Conservation (phyloP, 2,888 invertebrate genomes). For the Drosophila demipolita region DNA sequence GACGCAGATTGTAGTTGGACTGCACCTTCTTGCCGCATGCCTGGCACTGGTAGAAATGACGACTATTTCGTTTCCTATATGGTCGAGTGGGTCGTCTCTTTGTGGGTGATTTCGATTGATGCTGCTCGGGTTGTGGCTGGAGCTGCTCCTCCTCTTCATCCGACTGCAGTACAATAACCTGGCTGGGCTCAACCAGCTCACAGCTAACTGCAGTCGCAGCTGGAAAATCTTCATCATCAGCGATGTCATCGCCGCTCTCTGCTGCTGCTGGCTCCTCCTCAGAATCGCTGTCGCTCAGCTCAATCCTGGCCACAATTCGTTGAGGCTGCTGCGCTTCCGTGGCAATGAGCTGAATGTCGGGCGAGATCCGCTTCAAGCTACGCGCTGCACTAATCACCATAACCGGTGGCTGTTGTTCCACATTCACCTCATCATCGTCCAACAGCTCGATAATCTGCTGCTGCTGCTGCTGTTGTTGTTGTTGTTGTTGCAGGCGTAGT, state of each 20-base stretch:
- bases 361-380: conserved; percentile 55
- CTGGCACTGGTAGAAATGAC: conserved; percentile 82
- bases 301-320: conserved; percentile 78
- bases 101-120: conserved; percentile 3
- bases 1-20: conserved; percentile 83
- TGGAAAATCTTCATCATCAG: conserved; percentile 43
- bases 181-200: conserved; percentile 54
- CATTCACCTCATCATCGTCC: conserved; percentile 74
- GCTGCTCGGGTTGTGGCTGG: conserved; percentile 1
- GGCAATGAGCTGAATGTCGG: conserved; percentile 77
- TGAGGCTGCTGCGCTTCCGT: conserved; percentile 51
- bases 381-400: conserved; percentile 47
- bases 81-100: conserved; percentile 49
- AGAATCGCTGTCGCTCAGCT: conserved; percentile 76
- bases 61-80: conserved; percentile 77
- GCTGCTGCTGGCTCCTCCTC: conserved; percentile 16
- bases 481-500: conserved; percentile 27
- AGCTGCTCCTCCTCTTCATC: conserved; percentile 64
- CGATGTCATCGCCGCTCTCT: conserved; percentile 33
- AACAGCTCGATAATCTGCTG: conserved; percentile 71
- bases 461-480: conserved; percentile 19
- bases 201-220: conserved; percentile 62
- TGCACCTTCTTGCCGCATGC: conserved; percentile 84
- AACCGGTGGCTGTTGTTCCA: conserved; percentile 39
- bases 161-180: conserved; percentile 62